A percentile compares a stretch with the other conserved stretches of the same genome.
phyloP scores from a whole-genome alignment of 2,113 vertebrate genomes.

The Chaetura pelagica region DNA sequence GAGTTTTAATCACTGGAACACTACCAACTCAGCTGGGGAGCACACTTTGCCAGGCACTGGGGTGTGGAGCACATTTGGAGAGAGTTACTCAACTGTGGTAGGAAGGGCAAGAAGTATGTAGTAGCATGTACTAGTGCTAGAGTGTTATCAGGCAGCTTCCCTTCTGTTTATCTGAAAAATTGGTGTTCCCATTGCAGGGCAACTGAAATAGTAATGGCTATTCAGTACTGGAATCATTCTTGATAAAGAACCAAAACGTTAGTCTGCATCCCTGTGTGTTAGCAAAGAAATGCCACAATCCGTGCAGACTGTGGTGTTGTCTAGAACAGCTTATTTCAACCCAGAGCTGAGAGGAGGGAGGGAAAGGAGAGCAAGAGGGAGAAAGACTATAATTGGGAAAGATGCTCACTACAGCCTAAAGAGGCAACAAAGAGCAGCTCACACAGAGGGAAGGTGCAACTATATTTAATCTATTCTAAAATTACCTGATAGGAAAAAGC shows the following conservation, averaged over 20 bases:
- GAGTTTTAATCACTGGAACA: neutral
- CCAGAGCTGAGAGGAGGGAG: neutral
- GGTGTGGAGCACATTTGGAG: neutral
- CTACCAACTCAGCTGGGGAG: neutral
- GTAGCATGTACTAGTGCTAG: neutral
- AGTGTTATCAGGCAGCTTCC: neutral
- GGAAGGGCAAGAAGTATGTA: neutral
- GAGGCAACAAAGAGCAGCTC: neutral
- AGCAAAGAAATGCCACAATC: neutral
- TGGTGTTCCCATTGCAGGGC: neutral
- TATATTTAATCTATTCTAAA: neutral
- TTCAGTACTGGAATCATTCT: neutral
- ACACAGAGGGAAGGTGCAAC: neutral
- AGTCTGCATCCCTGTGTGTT: neutral
- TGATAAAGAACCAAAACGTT: neutral
- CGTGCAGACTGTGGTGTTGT: neutral
- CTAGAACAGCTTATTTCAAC: neutral
- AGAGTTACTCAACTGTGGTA: neutral
- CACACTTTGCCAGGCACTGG: no score
- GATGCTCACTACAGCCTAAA: neutral
- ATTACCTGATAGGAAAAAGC: neutral
- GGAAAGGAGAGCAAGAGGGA: neutral
- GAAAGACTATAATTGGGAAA: neutral
- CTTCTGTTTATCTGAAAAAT: slow-evolving; percentile 4
- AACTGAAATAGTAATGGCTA: neutral